These are phyloP conservation scores for Napeogenes inachia DNA, from an alignment of 2,888 invertebrate genomes.

Conservation along the genomic window DNA sequence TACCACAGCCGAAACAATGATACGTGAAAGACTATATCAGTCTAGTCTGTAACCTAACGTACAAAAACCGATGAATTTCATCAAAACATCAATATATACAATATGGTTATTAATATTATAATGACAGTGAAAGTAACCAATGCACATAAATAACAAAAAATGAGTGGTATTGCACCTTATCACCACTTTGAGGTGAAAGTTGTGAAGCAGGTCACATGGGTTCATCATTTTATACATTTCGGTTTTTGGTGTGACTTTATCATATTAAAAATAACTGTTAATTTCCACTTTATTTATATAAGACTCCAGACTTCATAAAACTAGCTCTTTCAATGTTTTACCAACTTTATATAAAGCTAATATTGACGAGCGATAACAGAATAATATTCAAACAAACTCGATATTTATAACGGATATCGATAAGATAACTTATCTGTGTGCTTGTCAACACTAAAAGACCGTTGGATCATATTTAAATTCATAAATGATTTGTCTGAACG, in stretches of 20 bases:
- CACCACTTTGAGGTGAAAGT: conserved; percentile 65
- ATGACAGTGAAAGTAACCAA: conserved; percentile 61
- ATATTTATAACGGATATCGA: not conserved
- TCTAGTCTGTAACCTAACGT: too few species aligned
- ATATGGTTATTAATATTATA: conserved; percentile 35
- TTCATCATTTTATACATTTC: conserved; percentile 19
- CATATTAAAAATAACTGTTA: too few species aligned
- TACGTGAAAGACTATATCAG: too few species aligned
- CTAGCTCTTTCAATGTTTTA: too few species aligned
- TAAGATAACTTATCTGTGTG: not conserved
- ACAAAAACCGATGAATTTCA: too few species aligned
- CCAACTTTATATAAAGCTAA: too few species aligned
- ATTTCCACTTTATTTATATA: too few species aligned
- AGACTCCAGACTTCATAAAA: too few species aligned
- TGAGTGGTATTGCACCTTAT: conserved; percentile 66
- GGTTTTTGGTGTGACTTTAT: conserved; percentile 3
- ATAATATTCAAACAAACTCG: not conserved
- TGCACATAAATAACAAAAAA: conserved; percentile 58
- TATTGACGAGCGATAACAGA: not conserved
- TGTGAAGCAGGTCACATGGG: conserved; percentile 25
- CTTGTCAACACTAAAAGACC: not conserved
- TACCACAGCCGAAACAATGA: too few species aligned
- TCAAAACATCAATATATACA: too few species aligned
- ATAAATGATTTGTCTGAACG: not conserved
- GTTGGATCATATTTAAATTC: not conserved